Evolutionary conservation across 2,797 vertebrate genomes (phyloP).

Genomic region (Gorsachius magnificus): DNA sequence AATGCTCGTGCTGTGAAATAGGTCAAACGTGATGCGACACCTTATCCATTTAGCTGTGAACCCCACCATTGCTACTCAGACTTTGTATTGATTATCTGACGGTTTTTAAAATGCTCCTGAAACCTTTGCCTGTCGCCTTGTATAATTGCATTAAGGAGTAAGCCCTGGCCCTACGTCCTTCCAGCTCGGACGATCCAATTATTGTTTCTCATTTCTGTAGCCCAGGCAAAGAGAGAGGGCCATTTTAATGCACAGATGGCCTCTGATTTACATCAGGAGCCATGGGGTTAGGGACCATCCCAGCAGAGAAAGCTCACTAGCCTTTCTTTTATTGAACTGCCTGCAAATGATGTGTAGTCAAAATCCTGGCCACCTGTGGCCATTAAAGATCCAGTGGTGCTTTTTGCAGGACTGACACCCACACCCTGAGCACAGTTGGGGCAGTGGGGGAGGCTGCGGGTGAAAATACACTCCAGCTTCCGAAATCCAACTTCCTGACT

Average conservation of each 20-base stretch:
- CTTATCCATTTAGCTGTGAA: slow-evolving; percentile 3
- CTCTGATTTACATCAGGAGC: slow-evolving; percentile 4
- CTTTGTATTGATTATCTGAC: neutral
- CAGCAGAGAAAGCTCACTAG: neutral
- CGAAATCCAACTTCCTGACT: neutral
- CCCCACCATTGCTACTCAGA: neutral
- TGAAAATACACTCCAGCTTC: neutral
- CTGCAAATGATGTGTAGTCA: neutral
- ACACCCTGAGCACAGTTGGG: neutral
- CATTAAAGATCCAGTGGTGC: neutral
- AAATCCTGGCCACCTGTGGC: neutral
- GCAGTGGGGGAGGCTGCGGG: accelerated
- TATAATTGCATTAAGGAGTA: neutral
- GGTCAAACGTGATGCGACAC: slow-evolving; percentile 19
- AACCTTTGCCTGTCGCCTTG: neutral
- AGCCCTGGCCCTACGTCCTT: neutral
- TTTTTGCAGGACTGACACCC: neutral
- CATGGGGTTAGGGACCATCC: slow-evolving; percentile 15
- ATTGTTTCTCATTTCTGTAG: slow-evolving; percentile 15
- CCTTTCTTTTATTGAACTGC: slow-evolving; percentile 32
- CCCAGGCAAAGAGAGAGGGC: neutral
- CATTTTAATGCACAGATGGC: slow-evolving; percentile 15
- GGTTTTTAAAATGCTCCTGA: neutral
- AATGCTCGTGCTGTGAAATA: slow-evolving; percentile 57
- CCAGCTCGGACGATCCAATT: slow-evolving; percentile 11